Conservation (phyloP, 2,797 vertebrate species). For the Cryptoprocta ferox region DNA sequence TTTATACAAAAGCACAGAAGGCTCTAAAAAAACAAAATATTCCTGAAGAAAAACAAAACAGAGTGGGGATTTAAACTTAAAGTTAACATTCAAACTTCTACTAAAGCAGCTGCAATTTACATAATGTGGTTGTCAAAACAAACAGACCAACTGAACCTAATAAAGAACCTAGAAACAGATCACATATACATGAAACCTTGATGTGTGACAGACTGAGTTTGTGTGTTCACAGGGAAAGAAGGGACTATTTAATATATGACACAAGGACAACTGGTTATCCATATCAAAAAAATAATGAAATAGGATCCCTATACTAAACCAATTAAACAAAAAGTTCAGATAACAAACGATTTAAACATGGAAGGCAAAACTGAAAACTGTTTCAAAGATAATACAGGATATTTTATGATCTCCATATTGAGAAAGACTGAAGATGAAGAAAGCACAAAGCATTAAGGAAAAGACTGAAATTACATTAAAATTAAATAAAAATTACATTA, state of each 20-base stretch:
- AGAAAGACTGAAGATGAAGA: not conserved
- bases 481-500: slow-evolving; percentile 21
- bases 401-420: not conserved
- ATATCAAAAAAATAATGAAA: not conserved
- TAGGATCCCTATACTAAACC: not conserved
- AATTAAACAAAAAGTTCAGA: not conserved
- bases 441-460: slow-evolving; percentile 7
- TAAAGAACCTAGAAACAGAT: not conserved
- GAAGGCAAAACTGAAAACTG: not conserved
- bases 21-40: not conserved
- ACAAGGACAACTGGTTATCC: not conserved
- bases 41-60: not conserved
- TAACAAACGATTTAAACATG: not conserved
- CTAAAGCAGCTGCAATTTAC: not conserved
- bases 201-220: not conserved
- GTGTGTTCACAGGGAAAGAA: not conserved
- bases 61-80: not conserved
- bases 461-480: slow-evolving; percentile 33
- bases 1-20: not conserved
- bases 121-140: not conserved
- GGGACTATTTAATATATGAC: not conserved
- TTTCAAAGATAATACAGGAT: slow-evolving; percentile 11
- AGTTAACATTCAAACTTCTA: not conserved
- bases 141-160: not conserved
- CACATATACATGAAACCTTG: not conserved